Conservation (phyloP, 92 coral and sea anemone genomes). For the Porites cylindrica region DNA sequence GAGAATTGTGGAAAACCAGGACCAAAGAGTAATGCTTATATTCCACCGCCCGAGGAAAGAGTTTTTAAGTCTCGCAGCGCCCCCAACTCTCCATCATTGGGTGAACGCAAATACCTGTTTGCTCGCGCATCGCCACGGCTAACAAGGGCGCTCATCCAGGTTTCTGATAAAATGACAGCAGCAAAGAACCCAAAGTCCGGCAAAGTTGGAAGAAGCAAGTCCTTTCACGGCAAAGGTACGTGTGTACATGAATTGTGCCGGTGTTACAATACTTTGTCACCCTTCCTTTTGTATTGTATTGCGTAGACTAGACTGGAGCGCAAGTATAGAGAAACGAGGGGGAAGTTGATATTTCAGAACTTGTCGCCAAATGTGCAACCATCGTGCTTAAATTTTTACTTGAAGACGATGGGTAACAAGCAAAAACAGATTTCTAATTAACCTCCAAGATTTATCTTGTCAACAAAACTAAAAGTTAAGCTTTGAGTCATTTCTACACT, state of each 20-base stretch:
- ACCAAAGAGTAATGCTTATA: constrained; percentile 88
- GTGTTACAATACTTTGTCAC: background rate
- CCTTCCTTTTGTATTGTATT: background rate
- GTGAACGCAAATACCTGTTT: constrained; percentile 67
- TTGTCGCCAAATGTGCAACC: no score
- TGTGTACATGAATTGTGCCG: constrained; percentile 18
- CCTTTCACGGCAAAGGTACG: constrained; percentile 86
- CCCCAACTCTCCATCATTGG: constrained; percentile 86
- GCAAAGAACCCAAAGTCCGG: constrained; percentile 57
- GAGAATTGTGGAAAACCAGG: constrained; percentile 97
- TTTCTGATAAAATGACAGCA: constrained; percentile 67
- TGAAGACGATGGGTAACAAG: no score
- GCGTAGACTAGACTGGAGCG: background rate
- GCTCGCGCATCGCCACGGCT: constrained; percentile 80
- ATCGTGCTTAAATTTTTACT: no score
- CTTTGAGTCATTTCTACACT: no score
- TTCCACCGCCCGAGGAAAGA: constrained; percentile 95
- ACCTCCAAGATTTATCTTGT: no score
- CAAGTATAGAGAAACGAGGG: no score
- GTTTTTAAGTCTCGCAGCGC: constrained; percentile 97
- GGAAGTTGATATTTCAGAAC: no score
- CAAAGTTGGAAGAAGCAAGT: constrained; percentile 89
- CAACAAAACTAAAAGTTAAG: no score
- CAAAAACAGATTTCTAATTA: no score
- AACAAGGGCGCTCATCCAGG: constrained; percentile 65